Base-by-base conservation (phyloP, 2,797 vertebrate genomes). In the Sebastiscus albofasciatus region DNA sequence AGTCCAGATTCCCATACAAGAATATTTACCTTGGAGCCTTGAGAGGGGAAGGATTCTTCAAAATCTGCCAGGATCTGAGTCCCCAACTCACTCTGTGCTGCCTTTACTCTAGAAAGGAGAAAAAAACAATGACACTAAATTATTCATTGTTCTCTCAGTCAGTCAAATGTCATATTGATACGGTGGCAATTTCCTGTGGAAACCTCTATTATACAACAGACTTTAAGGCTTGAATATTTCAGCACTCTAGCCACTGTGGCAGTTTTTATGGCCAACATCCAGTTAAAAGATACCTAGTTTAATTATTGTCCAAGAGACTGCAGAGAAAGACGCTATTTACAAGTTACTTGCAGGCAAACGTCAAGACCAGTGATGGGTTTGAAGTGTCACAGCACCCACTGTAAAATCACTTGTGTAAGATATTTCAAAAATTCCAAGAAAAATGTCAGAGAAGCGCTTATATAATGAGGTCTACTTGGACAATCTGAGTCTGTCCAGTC, bases 1-100 rank as follows among this genome's bases (percentile, higher is more conserved):
- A 72, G 59, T 36, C 20, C 36, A 7, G 29, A 60, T 31, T 75
- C 29, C 9, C 34, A 39, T 8, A 13, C 8, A 75, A 22, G 16
- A 80, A 80, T 58, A 26, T 55, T 90, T 91, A 99, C 99, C 98
- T 99, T 99, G 79, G 97, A 97, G 18, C 98, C 98, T 93, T 99
- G 98, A 9, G 97, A 94, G 66, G 98, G 99, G 93, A 99, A 99
- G 0, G 98, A 95, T 91, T 99, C 99, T 92, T 99, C 99, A 18
- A 99, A 99, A 90, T 99, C 99, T 9, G 98, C 97, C 92, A 99
- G 92, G 87, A 99, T 99, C 93, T 99, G 99, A 83, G 98, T 98
- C 20, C 99, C 98, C 88, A 99, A 80, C 91, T 99, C 99, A 9
- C 96, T 98, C 94, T 99, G 99, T 0, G 98, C 98, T 4, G 97